Conservation (phyloP, 2,797 vertebrate species). For the Tragopan temminckii region DNA sequence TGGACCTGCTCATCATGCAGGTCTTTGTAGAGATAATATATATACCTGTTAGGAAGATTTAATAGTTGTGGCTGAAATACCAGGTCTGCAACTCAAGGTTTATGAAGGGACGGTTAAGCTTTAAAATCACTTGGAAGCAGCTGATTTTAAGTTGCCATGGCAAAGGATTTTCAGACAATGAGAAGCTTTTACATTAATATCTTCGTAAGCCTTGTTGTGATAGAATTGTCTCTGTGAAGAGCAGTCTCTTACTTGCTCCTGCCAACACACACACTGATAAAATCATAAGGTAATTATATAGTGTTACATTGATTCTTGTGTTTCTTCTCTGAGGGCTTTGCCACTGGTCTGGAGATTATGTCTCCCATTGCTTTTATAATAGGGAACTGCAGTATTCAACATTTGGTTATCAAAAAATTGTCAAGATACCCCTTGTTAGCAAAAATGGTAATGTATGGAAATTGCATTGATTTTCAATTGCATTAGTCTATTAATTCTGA, state of each 20-base stretch:
- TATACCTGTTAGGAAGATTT: constrained; percentile 63
- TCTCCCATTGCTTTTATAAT: constrained; percentile 68
- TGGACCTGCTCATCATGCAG: constrained; percentile 65
- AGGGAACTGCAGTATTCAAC: constrained; percentile 26
- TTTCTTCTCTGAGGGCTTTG: constrained; percentile 55
- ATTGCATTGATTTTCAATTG: background rate
- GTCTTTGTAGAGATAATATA: constrained; percentile 67
- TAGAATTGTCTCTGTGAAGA: constrained; percentile 77
- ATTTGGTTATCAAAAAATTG: constrained; percentile 46
- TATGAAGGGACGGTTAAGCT: constrained; percentile 67
- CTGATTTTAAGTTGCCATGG: constrained; percentile 84
- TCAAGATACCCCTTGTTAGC: constrained; percentile 27
- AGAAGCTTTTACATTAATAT: constrained; percentile 78
- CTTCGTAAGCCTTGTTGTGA: constrained; percentile 76
- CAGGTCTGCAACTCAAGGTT: constrained; percentile 39
- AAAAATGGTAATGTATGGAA: constrained; percentile 36
- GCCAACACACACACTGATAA: constrained; percentile 70
- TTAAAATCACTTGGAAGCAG: constrained; percentile 79
- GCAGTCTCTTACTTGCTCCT: constrained; percentile 62
- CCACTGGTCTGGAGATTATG: constrained; percentile 59
- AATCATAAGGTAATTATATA: constrained; percentile 82
- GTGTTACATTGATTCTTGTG: constrained; percentile 71
- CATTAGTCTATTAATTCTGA: constrained; percentile 27
- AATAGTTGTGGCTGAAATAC: constrained; percentile 62
- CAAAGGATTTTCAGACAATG: constrained; percentile 80